These are phyloP conservation scores for Sphyrna mokarran DNA, from an alignment of 2,113 vertebrate species.

Conservation along the genomic window DNA sequence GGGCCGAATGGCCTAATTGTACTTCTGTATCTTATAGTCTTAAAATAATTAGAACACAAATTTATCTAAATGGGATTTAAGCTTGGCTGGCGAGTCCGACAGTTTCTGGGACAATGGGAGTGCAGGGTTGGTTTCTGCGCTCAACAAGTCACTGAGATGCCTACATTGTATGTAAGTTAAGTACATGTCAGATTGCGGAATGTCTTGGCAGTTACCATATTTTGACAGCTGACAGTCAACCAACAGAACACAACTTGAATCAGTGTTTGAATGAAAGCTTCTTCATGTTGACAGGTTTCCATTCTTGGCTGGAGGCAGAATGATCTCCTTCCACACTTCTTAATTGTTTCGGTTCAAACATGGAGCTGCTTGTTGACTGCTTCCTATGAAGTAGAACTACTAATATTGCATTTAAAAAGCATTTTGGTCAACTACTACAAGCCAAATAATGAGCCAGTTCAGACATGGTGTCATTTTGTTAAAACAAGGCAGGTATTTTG, in stretches of 20 bases:
- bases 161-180: background rate
- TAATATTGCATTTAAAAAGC: background rate
- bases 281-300: background rate
- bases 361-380: background rate
- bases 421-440: constrained; percentile 13
- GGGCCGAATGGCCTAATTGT: no score
- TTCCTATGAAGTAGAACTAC: background rate
- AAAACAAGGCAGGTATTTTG: constrained; percentile 14
- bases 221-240: background rate
- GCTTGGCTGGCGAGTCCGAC: background rate
- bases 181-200: background rate
- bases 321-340: background rate
- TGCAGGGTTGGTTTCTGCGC: background rate
- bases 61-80: background rate
- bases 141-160: no score
- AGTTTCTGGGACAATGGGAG: background rate
- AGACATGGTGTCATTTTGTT: background rate
- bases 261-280: background rate
- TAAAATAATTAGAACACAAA: background rate
- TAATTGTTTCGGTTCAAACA: background rate
- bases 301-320: background rate
- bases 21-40: no score
- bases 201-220: background rate
- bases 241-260: background rate
- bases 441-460: background rate